Evolutionary conservation across 1,140 invertebrate genomes (phyloP), one percentile per base, ranked within the genome.

Genomic region (Cherax quadricarinatus): DNA sequence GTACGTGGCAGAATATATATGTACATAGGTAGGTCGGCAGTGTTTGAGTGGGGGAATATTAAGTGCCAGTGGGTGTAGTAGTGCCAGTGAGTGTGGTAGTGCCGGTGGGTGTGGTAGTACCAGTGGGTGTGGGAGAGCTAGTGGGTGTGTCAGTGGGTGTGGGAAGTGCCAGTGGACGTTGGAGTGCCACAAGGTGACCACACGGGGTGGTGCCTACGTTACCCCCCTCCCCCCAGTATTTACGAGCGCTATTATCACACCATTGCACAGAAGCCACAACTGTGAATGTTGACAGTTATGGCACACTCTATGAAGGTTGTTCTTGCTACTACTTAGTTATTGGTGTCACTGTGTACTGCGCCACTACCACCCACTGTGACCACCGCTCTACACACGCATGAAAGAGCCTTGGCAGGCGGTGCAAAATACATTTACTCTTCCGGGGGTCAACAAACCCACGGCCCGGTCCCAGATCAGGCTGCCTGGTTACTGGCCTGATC

Each of bases 221-320:
- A 41, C 30, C 30, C 30, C 30, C 12, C 9, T n/a, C 80, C 80
- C 80, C 48, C 41, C 53, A 49, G 80, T 82, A 82, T 82, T 82
- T 82, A 82, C 80, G 80, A 82, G 48, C 49, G 80, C 80, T 49
- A 82, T 82, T 82, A 82, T 82, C 80, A 82, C 80, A 49, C 80
- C 80, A 82, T 82, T 82, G 80, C 80, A 49, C 80, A 82, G 80
- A 41, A 82, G 80, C 80, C 80, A 48, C 80, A 41, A 82, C 80
- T 49, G 80, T 41, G 80, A 49, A 49, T 24, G 80, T 49, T 82
- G 80, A 82, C 80, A 49, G 49, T 82, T 82, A 82, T 82, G 80
- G 80, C 48, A 41, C 53, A 53, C 80, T 53, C 12, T 24, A 48
- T 82, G 80, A 82, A 82, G 80, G 80, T 49, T 53, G 80, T 14